Percentiles rank a stretch among this genome's conserved stretches.
Evolutionary conservation across 1,140 invertebrate species (phyloP).

Genomic region (Drosophila paulistorum): DNA sequence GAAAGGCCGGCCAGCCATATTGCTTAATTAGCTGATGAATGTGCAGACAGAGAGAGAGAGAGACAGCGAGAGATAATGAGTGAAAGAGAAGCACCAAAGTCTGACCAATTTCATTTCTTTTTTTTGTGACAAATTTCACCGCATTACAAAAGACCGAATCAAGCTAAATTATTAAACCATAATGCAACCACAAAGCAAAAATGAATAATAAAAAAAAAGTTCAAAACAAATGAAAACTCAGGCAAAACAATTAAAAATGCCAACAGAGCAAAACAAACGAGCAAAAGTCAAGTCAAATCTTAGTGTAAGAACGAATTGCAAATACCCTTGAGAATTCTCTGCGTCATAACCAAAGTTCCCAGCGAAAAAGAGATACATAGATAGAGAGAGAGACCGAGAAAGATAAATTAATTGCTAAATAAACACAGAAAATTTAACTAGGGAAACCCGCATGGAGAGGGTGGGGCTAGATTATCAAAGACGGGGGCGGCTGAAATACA

Average conservation of each 20-base stretch:
- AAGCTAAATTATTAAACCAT: slow-evolving; percentile 52
- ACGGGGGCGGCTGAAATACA: slow-evolving; percentile 44
- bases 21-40: slow-evolving; percentile 55
- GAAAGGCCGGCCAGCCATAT: slow-evolving; percentile 54
- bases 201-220: slow-evolving; percentile 3
- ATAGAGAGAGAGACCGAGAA: not conserved
- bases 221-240: slow-evolving; percentile 41
- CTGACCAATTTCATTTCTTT: slow-evolving; percentile 2
- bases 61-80: not conserved
- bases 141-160: slow-evolving; percentile 26
- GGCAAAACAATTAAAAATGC: slow-evolving; percentile 73
- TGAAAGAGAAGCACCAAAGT: not conserved
- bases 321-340: not conserved
- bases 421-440: slow-evolving; percentile 19
- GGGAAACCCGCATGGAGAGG: slow-evolving; percentile 61
- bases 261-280: slow-evolving; percentile 58
- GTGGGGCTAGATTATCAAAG: slow-evolving; percentile 37
- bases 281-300: slow-evolving; percentile 57
- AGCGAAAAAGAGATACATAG: not conserved
- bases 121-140: slow-evolving; percentile 57
- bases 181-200: slow-evolving; percentile 19
- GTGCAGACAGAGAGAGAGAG: not conserved
- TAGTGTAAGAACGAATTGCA: not conserved
- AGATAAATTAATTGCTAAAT: slow-evolving; percentile 39
- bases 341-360: not conserved